phyloP scores from a whole-genome alignment of 1,140 invertebrate species.

The Bombus turneri region DNA sequence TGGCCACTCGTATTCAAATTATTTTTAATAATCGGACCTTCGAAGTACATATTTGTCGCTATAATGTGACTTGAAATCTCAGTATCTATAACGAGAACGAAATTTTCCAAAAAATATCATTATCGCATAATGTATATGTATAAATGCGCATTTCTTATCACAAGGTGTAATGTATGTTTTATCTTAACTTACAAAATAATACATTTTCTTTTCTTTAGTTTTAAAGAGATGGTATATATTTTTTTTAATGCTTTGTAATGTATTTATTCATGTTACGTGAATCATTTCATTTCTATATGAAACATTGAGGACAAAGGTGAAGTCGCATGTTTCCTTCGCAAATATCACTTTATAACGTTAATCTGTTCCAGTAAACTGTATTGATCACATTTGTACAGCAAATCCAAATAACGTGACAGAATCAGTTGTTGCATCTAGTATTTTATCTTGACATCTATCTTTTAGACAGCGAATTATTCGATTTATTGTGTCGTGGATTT shows the following conservation, averaged over 20 bases:
- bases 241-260: background rate
- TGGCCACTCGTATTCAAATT: background rate
- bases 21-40: background rate
- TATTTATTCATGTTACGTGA: background rate
- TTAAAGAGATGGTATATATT: background rate
- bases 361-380: background rate
- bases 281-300: background rate
- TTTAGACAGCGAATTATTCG: background rate
- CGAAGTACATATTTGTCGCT: background rate
- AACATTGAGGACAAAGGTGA: background rate
- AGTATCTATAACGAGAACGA: background rate
- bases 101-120: background rate
- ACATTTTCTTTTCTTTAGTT: background rate
- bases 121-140: background rate
- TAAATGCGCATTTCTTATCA: background rate
- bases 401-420: background rate
- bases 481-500: background rate
- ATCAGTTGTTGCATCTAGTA: background rate
- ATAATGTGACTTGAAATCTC: no score
- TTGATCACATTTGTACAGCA: background rate
- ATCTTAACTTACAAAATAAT: no score
- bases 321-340: background rate
- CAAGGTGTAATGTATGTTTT: background rate
- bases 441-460: background rate
- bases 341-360: background rate